Conservation (phyloP, 2,888 invertebrate genomes). For the Acrobasis consociella region DNA sequence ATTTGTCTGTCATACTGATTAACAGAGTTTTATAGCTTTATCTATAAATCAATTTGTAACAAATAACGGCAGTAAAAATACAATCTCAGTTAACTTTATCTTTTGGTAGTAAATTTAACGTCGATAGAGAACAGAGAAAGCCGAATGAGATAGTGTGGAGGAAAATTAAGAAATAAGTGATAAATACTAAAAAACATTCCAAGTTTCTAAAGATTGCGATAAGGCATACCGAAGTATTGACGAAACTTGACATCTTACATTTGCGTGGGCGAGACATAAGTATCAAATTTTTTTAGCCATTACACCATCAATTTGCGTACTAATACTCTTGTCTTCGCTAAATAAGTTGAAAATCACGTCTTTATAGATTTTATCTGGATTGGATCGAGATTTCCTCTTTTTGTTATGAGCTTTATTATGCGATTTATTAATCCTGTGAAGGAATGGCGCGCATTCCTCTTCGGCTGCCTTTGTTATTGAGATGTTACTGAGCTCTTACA, state of each 20-base stretch:
- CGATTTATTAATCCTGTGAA: constrained; percentile 54
- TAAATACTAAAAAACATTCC: constrained; percentile 8
- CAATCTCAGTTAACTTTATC: constrained; percentile 13
- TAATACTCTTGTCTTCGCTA: constrained; percentile 57
- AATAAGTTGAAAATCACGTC: constrained; percentile 56
- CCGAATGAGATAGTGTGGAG: background rate
- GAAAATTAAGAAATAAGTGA: constrained; percentile 14
- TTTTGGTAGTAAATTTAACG: constrained; percentile 3
- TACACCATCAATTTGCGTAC: constrained; percentile 57
- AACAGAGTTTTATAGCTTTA: constrained; percentile 20
- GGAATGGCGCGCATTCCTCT: constrained; percentile 53
- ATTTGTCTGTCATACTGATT: constrained; percentile 24
- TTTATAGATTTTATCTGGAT: constrained; percentile 54
- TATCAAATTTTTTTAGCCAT: constrained; percentile 51
- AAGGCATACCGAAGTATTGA: constrained; percentile 27
- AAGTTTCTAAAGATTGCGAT: constrained; percentile 14
- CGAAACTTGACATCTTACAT: constrained; percentile 41
- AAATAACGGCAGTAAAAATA: constrained; percentile 20
- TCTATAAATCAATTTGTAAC: constrained; percentile 19
- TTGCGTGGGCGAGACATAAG: constrained; percentile 46
- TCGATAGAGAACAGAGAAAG: constrained; percentile 11
- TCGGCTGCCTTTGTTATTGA: constrained; percentile 57
- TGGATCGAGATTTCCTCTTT: constrained; percentile 50
- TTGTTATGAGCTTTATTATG: constrained; percentile 59
- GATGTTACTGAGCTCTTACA: constrained; percentile 37